Base-by-base conservation (phyloP, 2,888 invertebrate species). In the Dicycla oo region DNA sequence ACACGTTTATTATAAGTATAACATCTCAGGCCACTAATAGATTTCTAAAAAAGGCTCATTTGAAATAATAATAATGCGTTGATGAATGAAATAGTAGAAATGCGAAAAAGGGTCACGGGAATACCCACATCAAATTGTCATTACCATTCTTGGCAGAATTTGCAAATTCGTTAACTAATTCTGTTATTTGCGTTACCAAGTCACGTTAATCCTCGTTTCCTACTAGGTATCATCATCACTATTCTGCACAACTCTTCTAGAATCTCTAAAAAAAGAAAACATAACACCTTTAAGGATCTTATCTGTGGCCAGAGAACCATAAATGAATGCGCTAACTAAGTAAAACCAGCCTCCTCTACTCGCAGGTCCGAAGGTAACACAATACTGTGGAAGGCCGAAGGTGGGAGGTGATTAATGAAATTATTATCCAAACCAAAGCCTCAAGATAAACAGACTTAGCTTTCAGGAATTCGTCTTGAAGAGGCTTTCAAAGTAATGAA, bases 401-500 rank as follows among this genome's bases (percentile, higher is more conserved):
- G 54, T 34, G 47, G 26, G 38, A 57, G 18, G 61, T 60, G 73
- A 64, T 79, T 64, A 51, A 53, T 75, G 73, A 63, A 58, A 73
- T 79, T 58, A 58, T 63, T 79, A 72, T 73, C 58, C 40, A 34
- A 74, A 58, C 40, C n/a, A 60, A 54, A 54, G 30, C 45, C 40
- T 51, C 5, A 18, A 51, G 23, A 45, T 58, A 77, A 69, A 69
- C 47, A 72, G 26, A 56, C 13, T 38, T 47, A 15, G 30, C 47
- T 26, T 23, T 40, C 78, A 60, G 53, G 5, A 30, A 45, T 53
- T 54, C 38, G 53, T 60, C 70, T 69, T 26, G 23, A 69, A 58
- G 45, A 78, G 40, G 78, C 73, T 78, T 58, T 74, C 58, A 47
- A 58, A 69, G 23, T 78, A 74, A 78, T 77, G 58, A 77, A 53